phyloP scores from a whole-genome alignment of 2,113 vertebrate genomes.

The Cyanoramphus novaezelandiae region DNA sequence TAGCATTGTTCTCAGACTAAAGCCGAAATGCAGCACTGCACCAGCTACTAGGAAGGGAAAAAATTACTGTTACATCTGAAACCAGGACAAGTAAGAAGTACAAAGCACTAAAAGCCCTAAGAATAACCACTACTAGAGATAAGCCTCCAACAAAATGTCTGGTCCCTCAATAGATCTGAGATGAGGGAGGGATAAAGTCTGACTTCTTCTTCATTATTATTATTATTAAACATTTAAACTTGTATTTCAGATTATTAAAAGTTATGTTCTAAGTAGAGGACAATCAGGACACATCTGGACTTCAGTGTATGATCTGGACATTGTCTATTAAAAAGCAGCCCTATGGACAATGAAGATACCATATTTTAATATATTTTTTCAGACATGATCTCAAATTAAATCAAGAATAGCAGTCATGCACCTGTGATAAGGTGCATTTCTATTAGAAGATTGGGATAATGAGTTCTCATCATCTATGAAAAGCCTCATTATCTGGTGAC shows the following conservation, averaged over 20 bases:
- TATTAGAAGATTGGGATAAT: slow-evolving; percentile 46
- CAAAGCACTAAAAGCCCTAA: not conserved
- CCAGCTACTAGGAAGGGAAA: not conserved
- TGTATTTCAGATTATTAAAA: not conserved
- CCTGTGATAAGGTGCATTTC: slow-evolving; percentile 39
- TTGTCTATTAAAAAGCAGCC: not conserved
- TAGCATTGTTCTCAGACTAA: not conserved
- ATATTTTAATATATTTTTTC: slow-evolving; percentile 22
- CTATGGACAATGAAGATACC: not conserved
- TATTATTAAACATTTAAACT: not conserved
- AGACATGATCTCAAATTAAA: slow-evolving; percentile 32
- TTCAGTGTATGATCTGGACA: not conserved
- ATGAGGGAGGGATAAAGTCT: not conserved
- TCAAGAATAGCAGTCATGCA: slow-evolving; percentile 34
- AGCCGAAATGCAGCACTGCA: not conserved
- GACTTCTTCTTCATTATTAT: not conserved
- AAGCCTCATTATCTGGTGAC: slow-evolving; percentile 50
- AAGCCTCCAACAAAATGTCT: not conserved
- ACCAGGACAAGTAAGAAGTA: not conserved
- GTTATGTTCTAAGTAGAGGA: not conserved
- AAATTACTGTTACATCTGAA: not conserved
- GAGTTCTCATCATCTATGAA: slow-evolving; percentile 36
- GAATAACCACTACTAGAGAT: not conserved
- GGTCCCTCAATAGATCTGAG: not conserved
- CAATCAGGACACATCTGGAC: slow-evolving; percentile 45